These are phyloP conservation scores for Limosa lapponica DNA, from an alignment of 2,797 vertebrate genomes.

Conservation along the genomic window DNA sequence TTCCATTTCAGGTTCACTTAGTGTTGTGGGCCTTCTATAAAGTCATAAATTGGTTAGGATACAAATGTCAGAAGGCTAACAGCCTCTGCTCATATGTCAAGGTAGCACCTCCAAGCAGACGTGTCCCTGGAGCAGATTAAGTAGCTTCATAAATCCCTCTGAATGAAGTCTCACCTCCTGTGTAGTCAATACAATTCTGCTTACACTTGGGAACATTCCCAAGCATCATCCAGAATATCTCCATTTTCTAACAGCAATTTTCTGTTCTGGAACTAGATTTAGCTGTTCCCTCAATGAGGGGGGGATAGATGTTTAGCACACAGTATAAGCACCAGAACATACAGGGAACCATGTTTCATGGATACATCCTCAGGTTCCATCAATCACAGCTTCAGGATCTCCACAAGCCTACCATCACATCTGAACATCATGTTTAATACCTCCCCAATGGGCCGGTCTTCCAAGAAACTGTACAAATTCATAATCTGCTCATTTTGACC, in stretches of 20 bases:
- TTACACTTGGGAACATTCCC: background rate
- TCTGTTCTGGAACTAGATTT: background rate
- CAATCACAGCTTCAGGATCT: background rate
- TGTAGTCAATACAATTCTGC: background rate
- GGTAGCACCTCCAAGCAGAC: background rate
- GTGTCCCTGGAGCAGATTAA: background rate
- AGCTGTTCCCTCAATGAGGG: background rate
- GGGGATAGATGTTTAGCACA: background rate
- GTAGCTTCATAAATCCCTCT: background rate
- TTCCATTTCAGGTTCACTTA: background rate
- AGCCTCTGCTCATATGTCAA: background rate
- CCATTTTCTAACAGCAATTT: background rate
- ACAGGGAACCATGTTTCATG: background rate
- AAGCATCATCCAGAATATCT: background rate
- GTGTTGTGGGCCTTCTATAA: background rate
- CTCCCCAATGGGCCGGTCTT: background rate
- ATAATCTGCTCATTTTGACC: background rate
- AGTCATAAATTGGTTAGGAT: background rate
- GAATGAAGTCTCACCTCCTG: background rate
- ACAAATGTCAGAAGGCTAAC: background rate
- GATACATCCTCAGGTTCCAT: background rate
- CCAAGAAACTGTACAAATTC: background rate
- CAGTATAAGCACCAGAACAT: background rate
- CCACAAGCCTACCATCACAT: background rate
- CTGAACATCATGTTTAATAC: background rate